Base-by-base conservation (phyloP, 2,113 vertebrate genomes). In the Aythya baeri region DNA sequence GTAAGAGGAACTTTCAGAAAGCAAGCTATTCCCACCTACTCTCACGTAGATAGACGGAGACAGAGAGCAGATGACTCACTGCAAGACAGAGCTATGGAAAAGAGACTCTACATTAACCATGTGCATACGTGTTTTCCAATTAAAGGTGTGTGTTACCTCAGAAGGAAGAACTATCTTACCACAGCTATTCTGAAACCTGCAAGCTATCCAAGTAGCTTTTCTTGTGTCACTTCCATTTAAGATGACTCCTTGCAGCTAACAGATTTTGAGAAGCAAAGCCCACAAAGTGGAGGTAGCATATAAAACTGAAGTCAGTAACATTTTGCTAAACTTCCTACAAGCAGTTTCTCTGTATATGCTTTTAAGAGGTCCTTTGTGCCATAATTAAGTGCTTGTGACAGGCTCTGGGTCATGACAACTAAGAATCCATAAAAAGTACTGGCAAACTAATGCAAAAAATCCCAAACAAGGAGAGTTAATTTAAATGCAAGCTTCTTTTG, bases 121-220 rank as follows among this genome's bases (percentile, higher is more conserved):
- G 5, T 36, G 29, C 58, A 66, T 3, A 4, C 32, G n/a, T 34
- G 72, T 58, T 91, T 97, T 95, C 80, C 73, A 62, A 50, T 68
- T 95, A 89, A 94, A 72, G 62, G 61, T 83, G 17, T 31, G 44
- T 86, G 66, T 87, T 94, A 71, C 49, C 92, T 92, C n/a, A 36
- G 54, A 59, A 92, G 61, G 50, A 88, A 95, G 93, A 73, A 34
- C 13, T 81, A 44, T 58, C 32, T 83, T 78, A 93, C 72, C 26
- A 20, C 17, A 74, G 32, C 12, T 74, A 59, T 57, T 91, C 93
- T 88, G 86, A 91, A 88, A 96, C 61, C 84, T 73, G 85, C 32
- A 87, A 71, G 67, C 31, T 72, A 71, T 83, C 52, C 80, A 91
- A 89, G 17, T 78, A 91, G 78, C 11, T 81, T 93, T 80, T 85